Percentiles rank a stretch among this genome's conserved stretches.
These are phyloP conservation scores for Axea sp. DNA, from an alignment of 2,888 invertebrate species.

Conservation along the genomic window DNA sequence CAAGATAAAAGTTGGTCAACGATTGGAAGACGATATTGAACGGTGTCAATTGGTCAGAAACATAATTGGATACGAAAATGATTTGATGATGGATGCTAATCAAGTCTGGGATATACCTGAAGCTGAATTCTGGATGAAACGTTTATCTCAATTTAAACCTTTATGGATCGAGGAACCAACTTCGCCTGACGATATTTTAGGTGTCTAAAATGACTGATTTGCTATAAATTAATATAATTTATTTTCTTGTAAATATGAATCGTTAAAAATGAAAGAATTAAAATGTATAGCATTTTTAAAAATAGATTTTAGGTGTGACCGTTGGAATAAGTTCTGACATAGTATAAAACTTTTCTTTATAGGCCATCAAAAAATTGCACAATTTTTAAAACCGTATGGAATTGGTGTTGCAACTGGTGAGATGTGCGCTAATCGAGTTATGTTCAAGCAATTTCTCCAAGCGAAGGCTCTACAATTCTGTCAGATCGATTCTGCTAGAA, in stretches of 20 bases:
- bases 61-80: constrained; percentile 87
- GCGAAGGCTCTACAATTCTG: constrained; percentile 90
- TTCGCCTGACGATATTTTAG: constrained; percentile 93
- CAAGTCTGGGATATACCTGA: constrained; percentile 92
- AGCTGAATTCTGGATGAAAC: constrained; percentile 92
- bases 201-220: constrained; percentile 71
- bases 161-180: constrained; percentile 97
- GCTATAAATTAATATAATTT: no score
- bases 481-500: constrained; percentile 93
- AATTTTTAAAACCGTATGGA: constrained; percentile 85
- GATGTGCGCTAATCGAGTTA: constrained; percentile 93
- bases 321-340: no score
- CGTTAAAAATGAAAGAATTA: no score
- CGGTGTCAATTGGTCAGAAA: constrained; percentile 87
- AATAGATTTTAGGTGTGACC: no score
- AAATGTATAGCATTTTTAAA: no score
- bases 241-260: no score
- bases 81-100: constrained; percentile 93
- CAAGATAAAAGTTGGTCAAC: constrained; percentile 94
- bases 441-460: constrained; percentile 95
- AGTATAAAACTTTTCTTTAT: no score
- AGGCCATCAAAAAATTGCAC: constrained; percentile 83
- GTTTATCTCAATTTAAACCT: constrained; percentile 86
- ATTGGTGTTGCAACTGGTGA: constrained; percentile 95
- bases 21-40: constrained; percentile 87